Conservation (phyloP, 2,888 invertebrate genomes). For the Branchipolynoe longqiensis region DNA sequence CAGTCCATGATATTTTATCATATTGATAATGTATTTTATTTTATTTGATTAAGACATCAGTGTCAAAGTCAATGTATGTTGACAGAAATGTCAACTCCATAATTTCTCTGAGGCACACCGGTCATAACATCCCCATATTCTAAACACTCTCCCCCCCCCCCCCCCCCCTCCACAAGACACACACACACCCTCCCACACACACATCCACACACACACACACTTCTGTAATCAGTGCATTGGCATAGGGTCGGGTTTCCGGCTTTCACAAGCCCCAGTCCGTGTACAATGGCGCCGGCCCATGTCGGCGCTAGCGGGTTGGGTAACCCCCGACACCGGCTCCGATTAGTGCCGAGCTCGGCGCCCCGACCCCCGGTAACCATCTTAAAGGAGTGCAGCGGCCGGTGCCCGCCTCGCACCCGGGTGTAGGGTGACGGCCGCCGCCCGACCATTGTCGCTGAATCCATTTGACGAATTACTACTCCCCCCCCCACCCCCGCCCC, state of each 20-base stretch:
- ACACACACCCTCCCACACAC: too few species aligned
- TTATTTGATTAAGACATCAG: too few species aligned
- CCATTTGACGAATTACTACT: constrained; percentile 35
- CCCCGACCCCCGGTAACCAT: constrained; percentile 16
- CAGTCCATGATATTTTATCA: too few species aligned
- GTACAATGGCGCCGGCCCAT: constrained; percentile 1
- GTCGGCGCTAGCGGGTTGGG: constrained; percentile 3
- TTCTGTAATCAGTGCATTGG: constrained; percentile 26
- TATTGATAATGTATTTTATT: too few species aligned
- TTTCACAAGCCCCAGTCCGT: constrained; percentile 7
- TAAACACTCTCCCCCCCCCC: too few species aligned
- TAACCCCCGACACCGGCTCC: constrained; percentile 33
- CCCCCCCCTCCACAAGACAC: too few species aligned
- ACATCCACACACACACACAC: too few species aligned
- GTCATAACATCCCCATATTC: too few species aligned
- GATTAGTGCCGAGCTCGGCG: constrained; percentile 43
- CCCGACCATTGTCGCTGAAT: constrained; percentile 2
- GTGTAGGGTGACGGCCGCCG: background rate
- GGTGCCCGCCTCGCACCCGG: too few species aligned
- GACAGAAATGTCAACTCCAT: too few species aligned
- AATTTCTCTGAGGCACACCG: too few species aligned
- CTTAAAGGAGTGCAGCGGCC: background rate
- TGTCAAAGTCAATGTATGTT: too few species aligned
- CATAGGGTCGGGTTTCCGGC: constrained; percentile 19
- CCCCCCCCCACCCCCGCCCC: background rate